Percentiles rank a stretch among this genome's conserved stretches.
Evolutionary conservation across 2,113 vertebrate genomes (phyloP).

Genomic region (Tichodroma muraria): DNA sequence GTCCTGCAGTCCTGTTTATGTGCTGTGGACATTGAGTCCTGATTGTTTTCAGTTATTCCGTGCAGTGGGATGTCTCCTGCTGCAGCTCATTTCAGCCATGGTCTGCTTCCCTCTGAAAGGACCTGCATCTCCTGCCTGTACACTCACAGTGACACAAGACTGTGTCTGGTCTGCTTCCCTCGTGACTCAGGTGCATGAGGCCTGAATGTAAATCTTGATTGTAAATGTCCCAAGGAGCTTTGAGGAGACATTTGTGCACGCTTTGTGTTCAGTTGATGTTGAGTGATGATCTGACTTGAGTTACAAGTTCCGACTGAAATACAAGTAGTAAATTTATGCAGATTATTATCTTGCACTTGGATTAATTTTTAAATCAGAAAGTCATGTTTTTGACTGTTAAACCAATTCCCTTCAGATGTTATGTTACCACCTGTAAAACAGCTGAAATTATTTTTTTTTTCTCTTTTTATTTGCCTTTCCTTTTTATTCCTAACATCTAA

Average conservation of each 20-base stretch:
- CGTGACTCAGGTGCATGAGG: neutral
- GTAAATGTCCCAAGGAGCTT: neutral
- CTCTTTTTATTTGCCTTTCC: neutral
- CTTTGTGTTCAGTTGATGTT: neutral
- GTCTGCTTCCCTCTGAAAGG: neutral
- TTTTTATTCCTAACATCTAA: neutral
- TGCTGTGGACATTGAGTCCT: neutral
- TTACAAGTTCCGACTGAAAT: neutral
- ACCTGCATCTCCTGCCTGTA: neutral
- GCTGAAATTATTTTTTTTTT: neutral
- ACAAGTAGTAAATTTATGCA: neutral
- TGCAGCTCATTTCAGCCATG: neutral
- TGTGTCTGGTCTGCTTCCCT: neutral
- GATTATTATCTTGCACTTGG: neutral
- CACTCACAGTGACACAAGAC: neutral
- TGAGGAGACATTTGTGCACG: neutral
- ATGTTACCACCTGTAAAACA: neutral
- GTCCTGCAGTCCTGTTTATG: neutral
- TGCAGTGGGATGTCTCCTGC: neutral
- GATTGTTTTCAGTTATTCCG: neutral
- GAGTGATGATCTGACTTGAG: neutral
- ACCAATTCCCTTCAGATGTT: neutral
- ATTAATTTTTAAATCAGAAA: neutral
- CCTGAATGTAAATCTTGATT: neutral
- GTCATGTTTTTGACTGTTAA: neutral